Percentiles rank a stretch among this genome's conserved stretches.
Conservation (phyloP, 2,888 invertebrate species). For the Apamea anceps region DNA sequence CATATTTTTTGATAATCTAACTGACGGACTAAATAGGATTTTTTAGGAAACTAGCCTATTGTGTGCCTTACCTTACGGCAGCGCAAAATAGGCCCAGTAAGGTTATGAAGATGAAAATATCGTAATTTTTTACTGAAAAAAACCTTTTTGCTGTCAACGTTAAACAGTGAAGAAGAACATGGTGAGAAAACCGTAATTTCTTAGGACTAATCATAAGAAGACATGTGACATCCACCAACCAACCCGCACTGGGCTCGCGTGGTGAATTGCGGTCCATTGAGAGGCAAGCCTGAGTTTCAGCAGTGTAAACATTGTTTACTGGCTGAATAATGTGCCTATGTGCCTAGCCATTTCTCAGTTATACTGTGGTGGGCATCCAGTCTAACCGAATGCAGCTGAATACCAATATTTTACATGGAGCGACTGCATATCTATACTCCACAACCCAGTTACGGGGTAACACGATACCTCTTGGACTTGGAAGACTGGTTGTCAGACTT, state of each 20-base stretch:
- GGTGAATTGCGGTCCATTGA: neutral
- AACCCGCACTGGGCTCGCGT: neutral
- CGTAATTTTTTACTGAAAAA: neutral
- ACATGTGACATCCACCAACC: neutral
- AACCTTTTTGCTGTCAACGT: neutral
- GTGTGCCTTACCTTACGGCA: no score
- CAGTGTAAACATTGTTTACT: neutral
- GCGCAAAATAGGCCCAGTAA: no score
- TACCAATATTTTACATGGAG: no score
- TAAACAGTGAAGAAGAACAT: neutral
- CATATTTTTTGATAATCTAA: no score
- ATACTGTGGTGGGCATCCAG: no score
- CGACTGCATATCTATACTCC: neutral
- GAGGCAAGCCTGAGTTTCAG: neutral
- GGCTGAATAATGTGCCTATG: neutral
- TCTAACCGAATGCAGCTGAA: no score
- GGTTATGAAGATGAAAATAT: neutral
- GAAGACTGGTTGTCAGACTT: neutral
- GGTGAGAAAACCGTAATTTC: neutral
- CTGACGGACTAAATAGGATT: no score
- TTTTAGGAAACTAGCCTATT: no score
- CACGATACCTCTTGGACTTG: neutral
- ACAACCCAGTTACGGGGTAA: neutral
- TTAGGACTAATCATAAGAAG: neutral
- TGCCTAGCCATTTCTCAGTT: neutral